Evolutionary conservation across 2,113 vertebrate species (phyloP), one percentile per base, ranked within the genome.

Genomic region (Ammospiza nelsoni): DNA sequence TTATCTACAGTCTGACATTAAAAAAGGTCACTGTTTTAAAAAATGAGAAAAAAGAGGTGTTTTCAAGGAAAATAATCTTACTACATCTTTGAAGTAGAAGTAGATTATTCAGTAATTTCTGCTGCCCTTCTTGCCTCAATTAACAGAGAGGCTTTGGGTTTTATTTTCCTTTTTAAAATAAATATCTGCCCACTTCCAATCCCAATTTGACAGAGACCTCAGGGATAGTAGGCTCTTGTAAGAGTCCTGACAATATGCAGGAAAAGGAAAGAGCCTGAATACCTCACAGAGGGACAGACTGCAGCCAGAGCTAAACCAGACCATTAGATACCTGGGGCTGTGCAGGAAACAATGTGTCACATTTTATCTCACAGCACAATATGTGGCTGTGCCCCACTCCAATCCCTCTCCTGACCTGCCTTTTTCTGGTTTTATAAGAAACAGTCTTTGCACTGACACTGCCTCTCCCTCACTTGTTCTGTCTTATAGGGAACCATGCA

Each of bases 401-500:
- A 76, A 86, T 28, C 5, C 23, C 39, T 41, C 67, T 83, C 41
- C 27, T 46, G 43, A 75, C 5, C 25, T 59, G 18, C 4, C 31
- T 22, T 48, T 48, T 54, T 52, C 37, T 82, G 31, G 1, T 84
- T 69, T 71, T 31, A 63, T 22, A 52, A 37, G 52, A 68, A 55
- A 15, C 0, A 0, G 15, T 24, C 37, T 83, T 73, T 57, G 18
- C 59, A 68, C 49, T 31, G 18, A 79, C 52, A 39, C 24, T 18
- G 29, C 18, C 55, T 74, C 43, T 86, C 35, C 29, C 73, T 71
- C 41, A 14, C 54, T 71, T 59, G 11, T 16, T 48, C 27, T 46
- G n/a, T 62, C 0, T 0, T 33, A 49, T 31, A 54, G 16, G 9
- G 58, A 76, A 21, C 18, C 1, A 9, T 48, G 41, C 25, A 39